Evolutionary conservation across 2,113 vertebrate species (phyloP), one percentile per base, ranked within the genome.

Genomic region (Gymnorhina tibicen): DNA sequence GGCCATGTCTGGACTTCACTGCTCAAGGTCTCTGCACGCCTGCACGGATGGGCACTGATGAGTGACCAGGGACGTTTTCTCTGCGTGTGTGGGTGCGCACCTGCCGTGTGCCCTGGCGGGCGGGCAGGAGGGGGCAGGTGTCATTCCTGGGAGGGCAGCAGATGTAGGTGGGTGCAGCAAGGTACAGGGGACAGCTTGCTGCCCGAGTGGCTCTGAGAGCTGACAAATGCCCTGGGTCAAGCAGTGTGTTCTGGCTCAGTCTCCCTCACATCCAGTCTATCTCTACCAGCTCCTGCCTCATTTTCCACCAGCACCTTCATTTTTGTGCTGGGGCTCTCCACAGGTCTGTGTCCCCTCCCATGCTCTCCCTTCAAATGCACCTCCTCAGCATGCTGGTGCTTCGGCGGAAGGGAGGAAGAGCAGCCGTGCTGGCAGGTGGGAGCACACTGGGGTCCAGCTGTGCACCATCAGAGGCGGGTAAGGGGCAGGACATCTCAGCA

Each of bases 81-180:
- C 27, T 75, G 60, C 87, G 66, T 1, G 2, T 27, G 66, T 39
- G 60, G 42, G 13, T 47, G 26, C 28, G 47, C 44, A 22, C 16
- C 26, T 2, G 0, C 46, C 0, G 0, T 37, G 58, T 6, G 59
- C 50, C 52, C 56, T 33, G 7, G 56, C 0, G 0, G 17, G 16
- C 0, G 0, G 58, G 32, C 46, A 63, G 26, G 16, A 4, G 5
- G 22, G 24, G 7, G 18, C 8, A n/a, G 3, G 3, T 13, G 21
- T 30, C 30, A 13, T 35, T 44, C 49, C 58, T 55, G 10, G 49
- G 12, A 3, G 9, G 19, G 74, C 58, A 74, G 53, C 52, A 33
- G 84, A 50, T 0, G 0, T 4, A 26, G 46, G n/a, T 47, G 27
- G 9, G 50, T 42, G 23, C 46, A 50, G 10, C 1, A 6, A 50